A percentile compares a stretch with the other conserved stretches of the same genome.
phyloP scores from a whole-genome alignment of 2,797 vertebrate species.

The Florisuga fusca region DNA sequence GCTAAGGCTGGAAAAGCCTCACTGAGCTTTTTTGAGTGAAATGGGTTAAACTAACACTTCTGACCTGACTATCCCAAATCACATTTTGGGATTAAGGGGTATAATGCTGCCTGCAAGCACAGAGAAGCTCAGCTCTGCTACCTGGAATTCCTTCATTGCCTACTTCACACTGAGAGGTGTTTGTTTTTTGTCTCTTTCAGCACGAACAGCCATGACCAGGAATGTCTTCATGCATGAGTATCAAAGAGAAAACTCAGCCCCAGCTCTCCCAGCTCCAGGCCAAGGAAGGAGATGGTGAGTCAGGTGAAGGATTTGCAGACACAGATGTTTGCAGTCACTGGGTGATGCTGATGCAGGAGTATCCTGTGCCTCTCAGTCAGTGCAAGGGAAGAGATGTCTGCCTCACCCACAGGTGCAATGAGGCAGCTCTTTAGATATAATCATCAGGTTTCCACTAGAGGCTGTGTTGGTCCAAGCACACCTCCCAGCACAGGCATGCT shows the following conservation, averaged over 20 bases:
- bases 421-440: background rate
- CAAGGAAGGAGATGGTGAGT: background rate
- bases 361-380: background rate
- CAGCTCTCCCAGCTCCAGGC: background rate
- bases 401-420: background rate
- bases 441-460: conserved; percentile 48
- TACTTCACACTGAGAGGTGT: background rate
- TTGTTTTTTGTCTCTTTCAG: background rate
- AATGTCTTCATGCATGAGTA: background rate
- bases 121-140: background rate
- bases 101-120: background rate
- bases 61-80: background rate
- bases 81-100: background rate
- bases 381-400: background rate
- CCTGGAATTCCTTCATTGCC: background rate
- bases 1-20: background rate
- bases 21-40: background rate
- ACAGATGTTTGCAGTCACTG: background rate
- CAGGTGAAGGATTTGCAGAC: background rate
- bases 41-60: background rate
- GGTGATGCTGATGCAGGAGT: background rate
- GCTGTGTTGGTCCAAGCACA: background rate
- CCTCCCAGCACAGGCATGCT: background rate
- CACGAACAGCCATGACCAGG: background rate
- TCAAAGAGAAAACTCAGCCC: fast-evolving